Conservation (phyloP, 2,888 invertebrate genomes). For the Catonia carolina region DNA sequence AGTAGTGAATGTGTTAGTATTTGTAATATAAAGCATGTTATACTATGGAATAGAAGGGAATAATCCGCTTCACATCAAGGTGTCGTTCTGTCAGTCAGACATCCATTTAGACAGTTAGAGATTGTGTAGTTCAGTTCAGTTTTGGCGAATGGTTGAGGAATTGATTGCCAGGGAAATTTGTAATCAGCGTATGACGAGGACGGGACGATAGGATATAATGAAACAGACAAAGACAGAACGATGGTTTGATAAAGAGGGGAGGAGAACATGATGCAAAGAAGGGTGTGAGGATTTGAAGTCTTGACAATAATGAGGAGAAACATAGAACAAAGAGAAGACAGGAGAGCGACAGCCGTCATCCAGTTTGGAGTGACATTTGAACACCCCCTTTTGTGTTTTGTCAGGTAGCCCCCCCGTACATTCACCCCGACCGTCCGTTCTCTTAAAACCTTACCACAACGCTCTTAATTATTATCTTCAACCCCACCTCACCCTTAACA, state of each 20-base stretch:
- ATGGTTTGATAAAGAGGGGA: slow-evolving; percentile 27
- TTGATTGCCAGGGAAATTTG: slow-evolving; percentile 13
- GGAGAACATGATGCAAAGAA: slow-evolving; percentile 1
- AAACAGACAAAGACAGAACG: slow-evolving; percentile 18
- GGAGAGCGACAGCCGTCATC: slow-evolving; percentile 17
- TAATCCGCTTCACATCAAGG: no score
- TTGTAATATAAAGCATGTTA: no score
- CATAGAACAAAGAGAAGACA: slow-evolving; percentile 17
- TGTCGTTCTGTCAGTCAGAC: no score
- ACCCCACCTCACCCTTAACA: background rate
- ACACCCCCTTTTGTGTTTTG: slow-evolving; percentile 16
- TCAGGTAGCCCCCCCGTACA: slow-evolving; percentile 1
- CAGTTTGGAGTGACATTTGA: slow-evolving; percentile 15
- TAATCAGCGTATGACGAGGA: slow-evolving; percentile 1
- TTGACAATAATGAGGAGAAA: slow-evolving; percentile 20
- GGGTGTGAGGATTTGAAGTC: slow-evolving; percentile 5
- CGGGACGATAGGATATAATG: slow-evolving; percentile 19
- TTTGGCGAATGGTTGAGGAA: slow-evolving; percentile 2
- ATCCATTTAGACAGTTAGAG: no score
- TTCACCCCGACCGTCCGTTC: background rate
- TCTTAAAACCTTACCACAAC: background rate
- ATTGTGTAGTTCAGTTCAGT: no score
- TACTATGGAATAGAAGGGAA: no score
- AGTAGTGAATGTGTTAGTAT: no score
- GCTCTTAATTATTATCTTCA: slow-evolving; percentile 11